Base-by-base conservation (phyloP, 2,888 invertebrate species). In the Watsonalla binaria region DNA sequence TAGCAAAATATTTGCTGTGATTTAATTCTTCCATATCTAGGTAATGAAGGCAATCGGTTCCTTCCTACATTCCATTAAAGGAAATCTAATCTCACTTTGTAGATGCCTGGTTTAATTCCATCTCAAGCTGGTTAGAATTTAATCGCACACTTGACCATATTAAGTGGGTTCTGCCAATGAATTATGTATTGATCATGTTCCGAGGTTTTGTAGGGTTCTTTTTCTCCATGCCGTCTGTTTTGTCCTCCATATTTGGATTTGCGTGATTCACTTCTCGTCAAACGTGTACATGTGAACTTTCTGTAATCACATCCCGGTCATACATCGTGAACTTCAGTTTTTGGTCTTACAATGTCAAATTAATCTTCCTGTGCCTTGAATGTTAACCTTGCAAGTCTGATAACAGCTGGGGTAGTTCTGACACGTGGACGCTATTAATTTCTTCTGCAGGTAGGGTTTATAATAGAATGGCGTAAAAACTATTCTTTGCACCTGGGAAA, bases 61-160 rank as follows among this genome's bases (percentile, higher is more conserved):
- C 78, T 85, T 85, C 84, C 84, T 83, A 71, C 60, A 66, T 75
- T 64, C 73, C 78, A 68, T 69, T 74, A 76, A 79, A 68, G 73
- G 80, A 63, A 65, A 69, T 71, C 63, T 60, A 70, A 73, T 75
- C 68, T 72, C 68, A 63, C 70, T 65, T 66, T 71, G 60, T 64
- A 64, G 61, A 67, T 68, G 62, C 75, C 73, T 78, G 76, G 77
- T 65, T 59, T 58, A 72, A 79, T 79, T 74, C 78, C 74, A 64
- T 72, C 69, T 68, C 66, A 64, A 66, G 67, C 55, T 74, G 70
- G 67, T 74, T 75, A 70, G 75, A 71, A 76, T 74, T 66, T 69
- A 68, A 65, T 64, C 59, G 68, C 69, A 42, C 42, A 11, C 42
- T 74, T 74, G 69, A 60, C 86, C 84, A 81, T 84, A 69, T 84